These are phyloP conservation scores for Mimumesa dahlbomi DNA, from an alignment of 2,888 invertebrate species.

Conservation along the genomic window DNA sequence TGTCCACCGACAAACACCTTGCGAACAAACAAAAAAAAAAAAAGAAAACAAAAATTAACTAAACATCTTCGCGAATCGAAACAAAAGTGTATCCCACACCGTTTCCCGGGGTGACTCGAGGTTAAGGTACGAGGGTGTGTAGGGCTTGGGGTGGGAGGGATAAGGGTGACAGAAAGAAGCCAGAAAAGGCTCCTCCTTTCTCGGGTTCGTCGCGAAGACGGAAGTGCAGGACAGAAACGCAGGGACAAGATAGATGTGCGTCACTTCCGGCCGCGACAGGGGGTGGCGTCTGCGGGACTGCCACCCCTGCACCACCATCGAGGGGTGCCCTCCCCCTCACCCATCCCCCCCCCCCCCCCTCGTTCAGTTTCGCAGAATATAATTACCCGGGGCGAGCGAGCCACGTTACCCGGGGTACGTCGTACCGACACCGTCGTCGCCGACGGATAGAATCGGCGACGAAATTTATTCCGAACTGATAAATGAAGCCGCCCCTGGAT, in stretches of 20 bases:
- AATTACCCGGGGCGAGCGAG: slow-evolving; percentile 69
- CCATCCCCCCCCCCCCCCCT: too few species aligned
- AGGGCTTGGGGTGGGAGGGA: too few species aligned
- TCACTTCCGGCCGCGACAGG: slow-evolving; percentile 80
- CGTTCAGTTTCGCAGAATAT: slow-evolving; percentile 75
- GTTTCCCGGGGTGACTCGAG: too few species aligned
- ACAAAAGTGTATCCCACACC: too few species aligned
- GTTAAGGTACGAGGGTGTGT: too few species aligned
- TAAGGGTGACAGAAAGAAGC: too few species aligned
- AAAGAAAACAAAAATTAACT: too few species aligned
- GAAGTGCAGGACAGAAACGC: slow-evolving; percentile 75
- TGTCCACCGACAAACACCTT: too few species aligned
- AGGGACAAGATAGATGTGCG: slow-evolving; percentile 79
- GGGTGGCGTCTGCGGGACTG: slow-evolving; percentile 78
- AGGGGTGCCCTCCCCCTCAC: too few species aligned
- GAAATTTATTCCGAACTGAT: slow-evolving; percentile 54
- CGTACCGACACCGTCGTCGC: slow-evolving; percentile 12
- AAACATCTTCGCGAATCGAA: too few species aligned
- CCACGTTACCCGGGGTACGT: slow-evolving; percentile 23
- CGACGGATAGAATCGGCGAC: slow-evolving; percentile 27
- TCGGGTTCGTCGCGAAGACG: slow-evolving; percentile 62
- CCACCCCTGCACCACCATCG: slow-evolving; percentile 63
- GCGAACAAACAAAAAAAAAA: too few species aligned
- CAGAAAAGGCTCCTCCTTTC: slow-evolving; percentile 3
- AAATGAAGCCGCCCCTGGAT: slow-evolving; percentile 39